These are phyloP conservation scores for Drosophila sordidula DNA, from an alignment of 2,888 invertebrate genomes.

Conservation along the genomic window DNA sequence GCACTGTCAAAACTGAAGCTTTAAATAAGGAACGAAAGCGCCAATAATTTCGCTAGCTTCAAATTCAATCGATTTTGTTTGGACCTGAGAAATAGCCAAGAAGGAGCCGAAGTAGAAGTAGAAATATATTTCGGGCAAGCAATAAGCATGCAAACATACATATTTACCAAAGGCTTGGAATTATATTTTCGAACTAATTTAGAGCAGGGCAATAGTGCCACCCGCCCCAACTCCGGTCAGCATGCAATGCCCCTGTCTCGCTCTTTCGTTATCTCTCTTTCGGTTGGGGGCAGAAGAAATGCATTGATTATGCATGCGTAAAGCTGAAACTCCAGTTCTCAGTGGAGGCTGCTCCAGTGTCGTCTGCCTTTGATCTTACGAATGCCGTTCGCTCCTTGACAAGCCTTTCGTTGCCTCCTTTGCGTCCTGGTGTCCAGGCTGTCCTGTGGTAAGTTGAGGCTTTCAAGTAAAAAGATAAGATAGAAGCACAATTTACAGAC, in stretches of 20 bases:
- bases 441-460: conserved; percentile 48
- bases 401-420: conserved; percentile 33
- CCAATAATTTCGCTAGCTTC: not conserved
- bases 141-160: conserved; percentile 24
- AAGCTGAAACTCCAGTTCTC: conserved; percentile 60
- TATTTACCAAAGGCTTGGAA: conserved; percentile 52
- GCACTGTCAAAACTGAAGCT: not conserved
- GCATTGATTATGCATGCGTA: conserved; percentile 81
- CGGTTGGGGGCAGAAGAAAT: conserved; percentile 62
- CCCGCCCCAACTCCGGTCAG: not conserved
- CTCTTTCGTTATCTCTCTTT: not conserved
- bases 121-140: conserved; percentile 22
- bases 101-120: not conserved
- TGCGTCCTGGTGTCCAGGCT: not conserved
- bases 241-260: conserved; percentile 2
- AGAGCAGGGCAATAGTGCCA: conserved; percentile 21
- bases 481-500: conserved; percentile 64
- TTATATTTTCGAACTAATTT: conserved; percentile 75
- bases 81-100: conserved; percentile 2
- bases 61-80: conserved; percentile 7
- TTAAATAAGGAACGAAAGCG: not conserved
- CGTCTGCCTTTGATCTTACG: conserved; percentile 57
- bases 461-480: conserved; percentile 78
- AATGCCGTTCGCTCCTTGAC: conserved; percentile 19
- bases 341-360: conserved; percentile 26